Evolutionary conservation across 2,888 invertebrate species (phyloP).

Genomic region (Polydrusus cervinus): DNA sequence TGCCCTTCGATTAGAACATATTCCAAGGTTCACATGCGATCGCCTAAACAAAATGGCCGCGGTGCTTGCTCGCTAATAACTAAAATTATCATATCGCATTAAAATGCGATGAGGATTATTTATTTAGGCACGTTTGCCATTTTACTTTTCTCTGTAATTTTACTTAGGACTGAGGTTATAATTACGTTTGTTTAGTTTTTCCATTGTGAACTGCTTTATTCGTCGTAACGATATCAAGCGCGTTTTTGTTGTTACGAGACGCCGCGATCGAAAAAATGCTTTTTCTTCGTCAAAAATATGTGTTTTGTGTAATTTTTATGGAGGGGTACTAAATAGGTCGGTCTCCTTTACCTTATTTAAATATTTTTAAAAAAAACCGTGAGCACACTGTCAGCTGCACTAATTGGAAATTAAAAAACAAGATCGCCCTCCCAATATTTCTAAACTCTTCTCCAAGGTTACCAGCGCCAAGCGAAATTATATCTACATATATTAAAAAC

Average conservation of each 20-base stretch:
- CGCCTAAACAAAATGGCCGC: slow-evolving; percentile 64
- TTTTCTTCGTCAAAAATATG: neutral
- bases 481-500: no score
- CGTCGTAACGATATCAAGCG: no score
- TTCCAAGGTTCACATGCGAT: slow-evolving; percentile 47
- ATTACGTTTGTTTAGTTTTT: slow-evolving; percentile 49
- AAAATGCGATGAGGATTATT: slow-evolving; percentile 65
- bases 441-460: no score
- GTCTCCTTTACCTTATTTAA: no score
- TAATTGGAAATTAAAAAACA: no score
- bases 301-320: neutral
- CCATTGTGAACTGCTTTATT: slow-evolving; percentile 4
- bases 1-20: slow-evolving; percentile 40
- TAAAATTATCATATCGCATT: slow-evolving; percentile 66
- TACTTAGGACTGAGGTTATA: slow-evolving; percentile 45
- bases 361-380: no score
- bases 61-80: slow-evolving; percentile 64
- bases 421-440: no score
- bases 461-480: no score
- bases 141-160: slow-evolving; percentile 62
- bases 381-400: no score
- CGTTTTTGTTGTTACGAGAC: no score
- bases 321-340: no score
- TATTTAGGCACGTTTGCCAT: slow-evolving; percentile 64
- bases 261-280: neutral